phyloP scores from a whole-genome alignment of 2,797 vertebrate genomes.

The Phylloscopus collybita region DNA sequence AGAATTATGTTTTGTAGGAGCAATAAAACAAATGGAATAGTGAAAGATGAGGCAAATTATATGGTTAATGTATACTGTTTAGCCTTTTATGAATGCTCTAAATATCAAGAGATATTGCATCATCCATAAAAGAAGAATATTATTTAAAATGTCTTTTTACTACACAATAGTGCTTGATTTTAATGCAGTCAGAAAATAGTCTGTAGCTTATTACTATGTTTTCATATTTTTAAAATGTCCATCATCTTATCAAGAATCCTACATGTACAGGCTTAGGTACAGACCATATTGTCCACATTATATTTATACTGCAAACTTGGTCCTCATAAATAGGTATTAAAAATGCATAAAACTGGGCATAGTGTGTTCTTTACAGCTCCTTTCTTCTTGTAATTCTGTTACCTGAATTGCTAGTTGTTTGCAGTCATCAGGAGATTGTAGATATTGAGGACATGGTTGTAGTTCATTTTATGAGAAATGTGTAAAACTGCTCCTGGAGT shows the following conservation, averaged over 20 bases:
- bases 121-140: neutral
- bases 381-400: neutral
- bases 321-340: neutral
- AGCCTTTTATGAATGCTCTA: neutral
- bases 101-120: neutral
- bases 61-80: conserved; percentile 3
- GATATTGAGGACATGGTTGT: neutral
- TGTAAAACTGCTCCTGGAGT: neutral
- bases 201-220: neutral
- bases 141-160: neutral
- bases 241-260: neutral
- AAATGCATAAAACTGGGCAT: neutral
- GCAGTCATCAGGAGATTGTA: neutral
- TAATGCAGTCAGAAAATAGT: neutral
- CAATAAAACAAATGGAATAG: conserved; percentile 29
- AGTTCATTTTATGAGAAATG: neutral
- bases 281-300: neutral
- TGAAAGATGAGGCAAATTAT: conserved; percentile 12
- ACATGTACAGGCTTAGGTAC: neutral
- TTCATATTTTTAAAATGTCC: neutral
- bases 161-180: neutral
- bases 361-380: neutral
- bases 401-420: neutral
- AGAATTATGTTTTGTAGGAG: conserved; percentile 10
- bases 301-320: neutral